Evolutionary conservation across 2,888 invertebrate species (phyloP).

Genomic region (Cataglyphis livida): DNA sequence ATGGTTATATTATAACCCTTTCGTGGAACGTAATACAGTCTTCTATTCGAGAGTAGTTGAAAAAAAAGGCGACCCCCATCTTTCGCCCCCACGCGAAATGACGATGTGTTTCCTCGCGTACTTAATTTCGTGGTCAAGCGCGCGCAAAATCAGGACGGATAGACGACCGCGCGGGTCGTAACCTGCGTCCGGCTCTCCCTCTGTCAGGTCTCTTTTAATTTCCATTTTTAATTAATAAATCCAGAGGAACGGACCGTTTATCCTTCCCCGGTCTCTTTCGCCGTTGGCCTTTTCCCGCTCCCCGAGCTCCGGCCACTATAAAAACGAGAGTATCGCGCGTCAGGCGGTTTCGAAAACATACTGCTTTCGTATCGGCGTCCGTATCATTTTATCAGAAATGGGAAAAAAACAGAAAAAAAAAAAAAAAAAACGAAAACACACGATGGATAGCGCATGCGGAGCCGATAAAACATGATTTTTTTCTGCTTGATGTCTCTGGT

Average conservation of each 20-base stretch:
- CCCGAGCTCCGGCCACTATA: constrained; percentile 31
- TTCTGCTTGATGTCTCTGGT: constrained; percentile 13
- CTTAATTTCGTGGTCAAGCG: constrained; percentile 42
- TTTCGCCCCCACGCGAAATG: not conserved
- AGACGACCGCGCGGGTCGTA: constrained; percentile 9
- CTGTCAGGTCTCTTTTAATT: constrained; percentile 64
- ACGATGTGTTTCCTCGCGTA: constrained; percentile 7
- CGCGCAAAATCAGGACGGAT: constrained; percentile 33
- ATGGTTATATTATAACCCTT: constrained; percentile 11
- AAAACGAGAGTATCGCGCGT: constrained; percentile 48
- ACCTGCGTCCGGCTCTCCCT: not conserved
- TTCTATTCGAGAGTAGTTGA: not conserved
- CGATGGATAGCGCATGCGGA: constrained; percentile 17
- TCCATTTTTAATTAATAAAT: constrained; percentile 75
- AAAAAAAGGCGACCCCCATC: not conserved
- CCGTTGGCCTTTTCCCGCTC: constrained; percentile 42
- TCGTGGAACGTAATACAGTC: not conserved
- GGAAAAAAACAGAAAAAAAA: constrained; percentile 8
- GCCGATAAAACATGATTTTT: constrained; percentile 50
- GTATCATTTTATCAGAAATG: constrained; percentile 62
- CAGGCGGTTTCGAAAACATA: constrained; percentile 56
- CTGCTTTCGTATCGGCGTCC: constrained; percentile 46
- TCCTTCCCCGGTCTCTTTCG: constrained; percentile 48
- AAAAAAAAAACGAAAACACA: constrained; percentile 13
- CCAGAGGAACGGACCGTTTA: constrained; percentile 68